phyloP scores from a whole-genome alignment of 2,888 invertebrate species.

The Seira ritae region DNA sequence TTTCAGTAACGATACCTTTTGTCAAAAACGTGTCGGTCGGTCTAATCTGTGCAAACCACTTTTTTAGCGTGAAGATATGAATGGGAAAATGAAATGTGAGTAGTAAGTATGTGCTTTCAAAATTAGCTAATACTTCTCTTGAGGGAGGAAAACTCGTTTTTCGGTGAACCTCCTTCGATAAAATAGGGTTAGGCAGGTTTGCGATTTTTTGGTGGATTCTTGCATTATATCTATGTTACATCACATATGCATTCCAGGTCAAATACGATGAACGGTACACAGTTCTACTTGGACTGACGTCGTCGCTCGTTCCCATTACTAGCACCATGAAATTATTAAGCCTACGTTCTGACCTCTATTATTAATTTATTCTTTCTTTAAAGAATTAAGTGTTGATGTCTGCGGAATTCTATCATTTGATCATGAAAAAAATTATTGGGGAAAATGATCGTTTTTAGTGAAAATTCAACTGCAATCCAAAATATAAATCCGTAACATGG shows the following conservation, averaged over 20 bases:
- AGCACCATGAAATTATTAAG: too few relatives aligned
- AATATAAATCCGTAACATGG: too few relatives aligned
- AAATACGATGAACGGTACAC: conserved; percentile 70
- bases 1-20: conserved; percentile 16
- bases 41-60: conserved; percentile 37
- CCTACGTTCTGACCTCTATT: too few relatives aligned
- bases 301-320: too few relatives aligned
- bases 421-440: too few relatives aligned
- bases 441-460: too few relatives aligned
- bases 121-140: not conserved
- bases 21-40: conserved; percentile 18
- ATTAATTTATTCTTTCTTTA: too few relatives aligned
- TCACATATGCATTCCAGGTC: conserved; percentile 71
- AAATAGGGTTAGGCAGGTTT: too few relatives aligned
- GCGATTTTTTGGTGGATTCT: conserved; percentile 15
- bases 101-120: not conserved
- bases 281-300: conserved; percentile 14
- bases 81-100: conserved; percentile 36
- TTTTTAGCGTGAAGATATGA: conserved; percentile 53
- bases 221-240: conserved; percentile 55
- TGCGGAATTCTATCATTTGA: too few relatives aligned
- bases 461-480: too few relatives aligned
- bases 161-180: conserved; percentile 37
- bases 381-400: too few relatives aligned
- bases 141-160: conserved; percentile 58